Evolutionary conservation across 2,797 vertebrate genomes (phyloP), one percentile per base, ranked within the genome.

Genomic region (Crocidura indochinensis): DNA sequence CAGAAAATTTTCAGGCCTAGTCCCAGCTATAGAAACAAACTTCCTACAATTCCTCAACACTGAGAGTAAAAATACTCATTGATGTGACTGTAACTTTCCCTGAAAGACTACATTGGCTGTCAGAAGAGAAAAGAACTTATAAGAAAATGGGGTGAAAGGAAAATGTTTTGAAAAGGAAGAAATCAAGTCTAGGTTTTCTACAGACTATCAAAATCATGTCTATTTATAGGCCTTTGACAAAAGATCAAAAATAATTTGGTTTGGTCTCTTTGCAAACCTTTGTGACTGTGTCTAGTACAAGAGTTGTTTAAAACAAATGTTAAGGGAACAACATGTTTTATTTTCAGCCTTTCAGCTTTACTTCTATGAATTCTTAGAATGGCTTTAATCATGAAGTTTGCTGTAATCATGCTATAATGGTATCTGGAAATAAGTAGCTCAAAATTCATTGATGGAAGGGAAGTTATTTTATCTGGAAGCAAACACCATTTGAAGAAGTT

Each of bases 291-390:
- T 88, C 77, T 77, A 87, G 22, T 78, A 31, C n/a, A 84, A 83
- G 76, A 64, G n/a, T 49, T 87, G 19, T 78, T 87, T 15, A 44
- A 46, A 78, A 53, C 44, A 69, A 17, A 92, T 31, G 62, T 65
- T 3, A 76, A 92, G 38, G 93, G 27, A 27, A 92, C 91, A 92
- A 94, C 83, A 46, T 24, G 51, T 67, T 47, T 86, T 38, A 38
- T 73, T 80, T 20, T 91, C 29, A 75, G 26, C 6, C 9, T 84
- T 87, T 91, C 53, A 38, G 38, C 26, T 17, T 14, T 38, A 6
- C 64, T 38, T 64, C 85, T 44, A n/a, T 26, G 29, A 8, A 82
- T 88, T 85, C 27, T 88, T 68, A 82, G 46, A 82, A 78, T 85
- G 71, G 4, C 44, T 83, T 71, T 91, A 91, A 91, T 62, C 38